Conservation (phyloP, 2,113 vertebrate species). For the Engystomops pustulosus region DNA sequence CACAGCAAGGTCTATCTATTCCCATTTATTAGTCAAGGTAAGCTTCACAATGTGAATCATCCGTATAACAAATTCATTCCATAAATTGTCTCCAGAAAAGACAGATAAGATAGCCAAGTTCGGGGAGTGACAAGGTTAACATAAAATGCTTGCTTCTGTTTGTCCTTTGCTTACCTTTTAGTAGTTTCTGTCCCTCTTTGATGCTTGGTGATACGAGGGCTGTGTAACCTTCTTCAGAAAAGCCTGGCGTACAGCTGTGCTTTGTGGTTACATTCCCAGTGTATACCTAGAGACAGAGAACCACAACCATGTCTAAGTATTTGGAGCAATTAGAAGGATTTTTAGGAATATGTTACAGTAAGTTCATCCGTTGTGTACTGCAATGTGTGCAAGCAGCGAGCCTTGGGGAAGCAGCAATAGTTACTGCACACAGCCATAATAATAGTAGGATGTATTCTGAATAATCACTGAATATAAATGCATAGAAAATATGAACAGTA, state of each 20-base stretch:
- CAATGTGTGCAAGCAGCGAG: neutral
- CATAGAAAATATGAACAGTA: neutral
- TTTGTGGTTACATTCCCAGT: conserved; percentile 73
- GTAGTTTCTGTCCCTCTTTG: conserved; percentile 78
- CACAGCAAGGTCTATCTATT: neutral
- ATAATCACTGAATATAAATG: conserved; percentile 18
- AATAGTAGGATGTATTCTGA: neutral
- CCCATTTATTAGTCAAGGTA: neutral
- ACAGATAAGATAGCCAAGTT: neutral
- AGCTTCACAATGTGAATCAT: neutral
- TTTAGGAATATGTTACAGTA: neutral
- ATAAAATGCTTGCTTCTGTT: neutral
- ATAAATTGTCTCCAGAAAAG: conserved; percentile 9
- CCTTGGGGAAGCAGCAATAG: neutral
- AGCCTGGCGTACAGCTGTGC: conserved; percentile 76
- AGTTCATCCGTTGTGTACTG: neutral
- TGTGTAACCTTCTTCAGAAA: conserved; percentile 76
- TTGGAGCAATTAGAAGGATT: conserved; percentile 37
- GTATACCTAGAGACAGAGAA: conserved; percentile 68
- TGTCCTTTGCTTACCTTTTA: conserved; percentile 75
- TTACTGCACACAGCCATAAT: neutral
- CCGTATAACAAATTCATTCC: neutral
- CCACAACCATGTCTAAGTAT: neutral
- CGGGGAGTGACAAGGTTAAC: neutral
- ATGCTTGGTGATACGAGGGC: conserved; percentile 72